A percentile compares a stretch with the other conserved stretches of the same genome.
Conservation (phyloP, 2,888 invertebrate species). For the Drosophila multiciliata region DNA sequence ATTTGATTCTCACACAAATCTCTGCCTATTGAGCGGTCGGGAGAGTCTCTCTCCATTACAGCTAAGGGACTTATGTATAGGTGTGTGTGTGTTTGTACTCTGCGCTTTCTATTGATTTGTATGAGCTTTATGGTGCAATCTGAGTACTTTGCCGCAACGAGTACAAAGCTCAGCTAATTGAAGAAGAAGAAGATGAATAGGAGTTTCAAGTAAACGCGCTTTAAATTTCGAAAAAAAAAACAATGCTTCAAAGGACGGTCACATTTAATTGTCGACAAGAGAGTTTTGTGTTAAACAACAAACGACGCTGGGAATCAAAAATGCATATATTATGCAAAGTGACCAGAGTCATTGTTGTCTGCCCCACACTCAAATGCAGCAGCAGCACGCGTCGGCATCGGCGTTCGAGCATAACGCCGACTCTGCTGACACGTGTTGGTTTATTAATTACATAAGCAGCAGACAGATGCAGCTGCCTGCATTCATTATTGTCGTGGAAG, state of each 20-base stretch:
- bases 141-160: constrained; percentile 53
- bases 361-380: not conserved
- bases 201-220: constrained; percentile 35
- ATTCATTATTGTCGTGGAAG: constrained; percentile 43
- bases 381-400: constrained; percentile 64
- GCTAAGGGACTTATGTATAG: constrained; percentile 71
- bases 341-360: constrained; percentile 11
- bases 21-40: constrained; percentile 67
- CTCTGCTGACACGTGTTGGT: constrained; percentile 71
- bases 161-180: constrained; percentile 38
- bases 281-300: constrained; percentile 39
- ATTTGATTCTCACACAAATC: constrained; percentile 84
- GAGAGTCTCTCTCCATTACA: constrained; percentile 63
- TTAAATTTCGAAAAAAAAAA: constrained; percentile 36
- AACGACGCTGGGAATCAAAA: constrained; percentile 15
- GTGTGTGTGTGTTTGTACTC: constrained; percentile 41
- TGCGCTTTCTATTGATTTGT: constrained; percentile 83
- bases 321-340: constrained; percentile 36
- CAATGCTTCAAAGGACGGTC: constrained; percentile 36
- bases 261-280: constrained; percentile 45
- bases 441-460: constrained; percentile 76
- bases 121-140: constrained; percentile 78
- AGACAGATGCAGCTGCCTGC: constrained; percentile 63
- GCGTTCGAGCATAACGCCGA: constrained; percentile 51
- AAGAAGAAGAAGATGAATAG: constrained; percentile 12